Percentiles rank a stretch among this genome's conserved stretches.
Conservation (phyloP, 1,140 invertebrate species). For the Eufriesea mexicana region DNA sequence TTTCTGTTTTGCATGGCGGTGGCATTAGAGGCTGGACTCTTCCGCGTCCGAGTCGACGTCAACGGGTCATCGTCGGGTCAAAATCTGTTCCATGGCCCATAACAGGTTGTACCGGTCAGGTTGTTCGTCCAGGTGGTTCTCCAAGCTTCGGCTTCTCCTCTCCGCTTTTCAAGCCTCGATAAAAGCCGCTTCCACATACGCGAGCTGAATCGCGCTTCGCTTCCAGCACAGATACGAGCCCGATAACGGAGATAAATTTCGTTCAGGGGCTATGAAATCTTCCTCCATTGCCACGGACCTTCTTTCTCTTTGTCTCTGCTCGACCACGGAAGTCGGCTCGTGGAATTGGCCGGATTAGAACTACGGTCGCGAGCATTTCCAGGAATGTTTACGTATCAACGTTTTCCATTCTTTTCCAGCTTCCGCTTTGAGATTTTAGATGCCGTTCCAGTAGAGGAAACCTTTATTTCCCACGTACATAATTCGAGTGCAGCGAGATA, state of each 20-base stretch:
- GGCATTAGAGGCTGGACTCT: constrained; percentile 64
- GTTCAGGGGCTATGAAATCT: constrained; percentile 11
- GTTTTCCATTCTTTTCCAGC: no score
- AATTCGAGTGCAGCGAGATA: no score
- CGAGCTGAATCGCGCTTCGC: constrained; percentile 60
- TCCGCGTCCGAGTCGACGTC: constrained; percentile 64
- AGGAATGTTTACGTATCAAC: no score
- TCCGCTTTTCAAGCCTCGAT: constrained; percentile 54
- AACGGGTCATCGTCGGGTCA: constrained; percentile 74
- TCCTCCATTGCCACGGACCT: background rate
- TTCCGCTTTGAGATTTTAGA: no score
- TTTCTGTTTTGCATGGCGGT: constrained; percentile 66
- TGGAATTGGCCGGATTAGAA: background rate
- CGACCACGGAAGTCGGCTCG: no score
- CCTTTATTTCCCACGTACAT: no score
- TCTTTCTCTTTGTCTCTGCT: background rate
- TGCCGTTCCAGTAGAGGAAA: no score
- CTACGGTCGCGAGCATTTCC: no score
- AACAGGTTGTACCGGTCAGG: constrained; percentile 76
- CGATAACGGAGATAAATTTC: constrained; percentile 49
- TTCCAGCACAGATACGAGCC: constrained; percentile 44
- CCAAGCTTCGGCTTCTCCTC: constrained; percentile 21
- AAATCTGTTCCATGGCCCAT: constrained; percentile 73
- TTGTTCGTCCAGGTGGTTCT: constrained; percentile 61
- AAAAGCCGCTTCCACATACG: constrained; percentile 59